Conservation (phyloP, 2,888 invertebrate genomes). For the Mantis religiosa region DNA sequence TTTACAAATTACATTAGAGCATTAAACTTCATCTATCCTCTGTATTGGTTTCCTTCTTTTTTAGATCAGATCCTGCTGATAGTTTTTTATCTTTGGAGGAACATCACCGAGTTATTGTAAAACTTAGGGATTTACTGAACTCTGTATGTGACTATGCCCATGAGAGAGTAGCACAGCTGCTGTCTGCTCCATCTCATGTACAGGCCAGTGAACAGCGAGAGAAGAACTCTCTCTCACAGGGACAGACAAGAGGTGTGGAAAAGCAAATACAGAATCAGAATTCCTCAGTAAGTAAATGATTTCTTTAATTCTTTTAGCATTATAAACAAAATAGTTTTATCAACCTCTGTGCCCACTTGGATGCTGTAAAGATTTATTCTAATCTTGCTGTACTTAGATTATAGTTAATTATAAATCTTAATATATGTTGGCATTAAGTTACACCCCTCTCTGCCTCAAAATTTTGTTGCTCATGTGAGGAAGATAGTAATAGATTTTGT, state of each 20-base stretch:
- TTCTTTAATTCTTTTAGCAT: too few relatives aligned
- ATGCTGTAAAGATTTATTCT: too few relatives aligned
- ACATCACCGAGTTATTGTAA: conserved; percentile 61
- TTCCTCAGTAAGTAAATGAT: neutral
- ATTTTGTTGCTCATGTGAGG: too few relatives aligned
- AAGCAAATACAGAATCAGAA: neutral
- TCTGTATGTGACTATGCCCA: conserved; percentile 90
- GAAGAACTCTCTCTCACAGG: neutral
- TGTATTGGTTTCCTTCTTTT: neutral
- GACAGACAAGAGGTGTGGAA: neutral
- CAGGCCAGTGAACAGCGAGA: conserved; percentile 6
- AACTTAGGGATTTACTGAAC: conserved; percentile 70
- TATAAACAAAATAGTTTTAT: too few relatives aligned
- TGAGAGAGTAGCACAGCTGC: conserved; percentile 84
- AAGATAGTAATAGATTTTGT: too few relatives aligned
- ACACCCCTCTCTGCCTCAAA: too few relatives aligned
- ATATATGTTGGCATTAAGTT: too few relatives aligned
- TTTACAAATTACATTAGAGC: too few relatives aligned
- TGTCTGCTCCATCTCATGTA: conserved; percentile 63
- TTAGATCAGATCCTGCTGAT: conserved; percentile 45
- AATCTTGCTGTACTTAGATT: too few relatives aligned
- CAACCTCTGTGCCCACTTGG: too few relatives aligned
- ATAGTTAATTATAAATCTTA: too few relatives aligned
- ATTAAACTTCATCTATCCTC: too few relatives aligned
- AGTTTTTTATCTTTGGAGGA: conserved; percentile 68